Evolutionary conservation across 1,140 invertebrate genomes (phyloP).

Genomic region (Brachionus asplanchnoidis): DNA sequence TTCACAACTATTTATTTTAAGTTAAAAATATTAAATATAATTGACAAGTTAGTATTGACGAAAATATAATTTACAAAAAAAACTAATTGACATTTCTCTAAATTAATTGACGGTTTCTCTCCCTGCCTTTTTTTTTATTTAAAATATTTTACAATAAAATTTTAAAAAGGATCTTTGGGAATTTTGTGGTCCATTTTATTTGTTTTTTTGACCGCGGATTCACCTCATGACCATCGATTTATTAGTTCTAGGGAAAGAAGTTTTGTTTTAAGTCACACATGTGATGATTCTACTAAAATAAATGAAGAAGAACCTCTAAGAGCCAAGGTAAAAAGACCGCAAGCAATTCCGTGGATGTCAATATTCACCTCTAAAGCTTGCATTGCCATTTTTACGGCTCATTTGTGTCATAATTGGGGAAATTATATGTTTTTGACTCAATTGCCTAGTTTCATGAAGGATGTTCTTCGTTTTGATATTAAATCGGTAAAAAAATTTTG

Average conservation of each 20-base stretch:
- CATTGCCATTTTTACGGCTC: slow-evolving; percentile 4
- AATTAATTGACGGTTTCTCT: too few species aligned
- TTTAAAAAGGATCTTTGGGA: slow-evolving; percentile 44
- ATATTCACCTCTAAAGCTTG: slow-evolving; percentile 39
- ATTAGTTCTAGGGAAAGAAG: slow-evolving; percentile 49
- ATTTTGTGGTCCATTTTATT: slow-evolving; percentile 54
- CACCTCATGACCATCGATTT: slow-evolving; percentile 48
- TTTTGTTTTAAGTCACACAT: slow-evolving; percentile 45
- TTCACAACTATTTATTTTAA: too few species aligned
- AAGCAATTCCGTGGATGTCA: neutral
- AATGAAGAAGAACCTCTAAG: neutral
- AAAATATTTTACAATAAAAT: neutral
- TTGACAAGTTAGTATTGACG: too few species aligned
- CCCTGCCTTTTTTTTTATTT: too few species aligned
- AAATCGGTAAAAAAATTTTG: slow-evolving; percentile 46
- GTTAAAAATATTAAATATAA: too few species aligned
- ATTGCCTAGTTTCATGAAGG: slow-evolving; percentile 56
- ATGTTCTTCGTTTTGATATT: slow-evolving; percentile 55
- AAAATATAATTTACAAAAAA: too few species aligned
- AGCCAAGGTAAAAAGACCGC: neutral
- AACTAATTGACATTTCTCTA: too few species aligned
- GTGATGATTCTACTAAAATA: neutral
- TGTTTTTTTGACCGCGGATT: slow-evolving; percentile 48
- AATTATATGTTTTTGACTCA: slow-evolving; percentile 52
- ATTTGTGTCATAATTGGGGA: slow-evolving; percentile 49